Conservation (phyloP, 2,888 invertebrate genomes). For the Lasius fuliginosus region DNA sequence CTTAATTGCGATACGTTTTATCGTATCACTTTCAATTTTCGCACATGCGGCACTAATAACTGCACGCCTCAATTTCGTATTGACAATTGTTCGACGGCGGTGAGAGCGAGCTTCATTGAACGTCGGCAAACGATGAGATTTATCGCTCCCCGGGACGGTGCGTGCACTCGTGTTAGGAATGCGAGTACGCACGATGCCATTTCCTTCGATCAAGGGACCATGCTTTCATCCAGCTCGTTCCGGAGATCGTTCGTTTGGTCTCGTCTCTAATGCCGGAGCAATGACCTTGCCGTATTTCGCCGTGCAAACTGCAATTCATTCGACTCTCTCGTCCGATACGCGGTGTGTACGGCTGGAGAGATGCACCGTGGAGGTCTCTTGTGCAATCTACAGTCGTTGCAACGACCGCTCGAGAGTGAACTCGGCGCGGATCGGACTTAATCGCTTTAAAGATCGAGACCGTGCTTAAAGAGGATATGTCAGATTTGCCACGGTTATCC, state of each 20-base stretch:
- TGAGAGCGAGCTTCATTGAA: conserved; percentile 68
- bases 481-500: conserved; percentile 59
- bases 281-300: conserved; percentile 80
- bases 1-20: conserved; percentile 5
- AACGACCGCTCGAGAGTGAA: conserved; percentile 72
- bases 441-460: conserved; percentile 76
- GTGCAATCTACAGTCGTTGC: conserved; percentile 73
- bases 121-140: conserved; percentile 68
- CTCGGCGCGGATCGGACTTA: conserved; percentile 67
- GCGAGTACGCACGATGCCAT: conserved; percentile 65
- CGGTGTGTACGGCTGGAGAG: conserved; percentile 58
- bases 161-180: conserved; percentile 61
- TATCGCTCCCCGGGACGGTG: conserved; percentile 54
- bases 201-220: conserved; percentile 76
- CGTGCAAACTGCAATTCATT: conserved; percentile 77
- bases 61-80: conserved; percentile 39
- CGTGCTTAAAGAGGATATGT: conserved; percentile 73
- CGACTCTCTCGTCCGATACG: conserved; percentile 57
- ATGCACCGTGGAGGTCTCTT: conserved; percentile 68
- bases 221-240: conserved; percentile 76
- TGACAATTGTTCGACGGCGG: conserved; percentile 43
- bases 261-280: conserved; percentile 79
- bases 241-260: conserved; percentile 74
- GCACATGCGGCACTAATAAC: conserved; percentile 17
- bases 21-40: conserved; percentile 47